These are phyloP conservation scores for Drosophila tanythrix DNA, from an alignment of 2,888 invertebrate genomes.

Conservation along the genomic window DNA sequence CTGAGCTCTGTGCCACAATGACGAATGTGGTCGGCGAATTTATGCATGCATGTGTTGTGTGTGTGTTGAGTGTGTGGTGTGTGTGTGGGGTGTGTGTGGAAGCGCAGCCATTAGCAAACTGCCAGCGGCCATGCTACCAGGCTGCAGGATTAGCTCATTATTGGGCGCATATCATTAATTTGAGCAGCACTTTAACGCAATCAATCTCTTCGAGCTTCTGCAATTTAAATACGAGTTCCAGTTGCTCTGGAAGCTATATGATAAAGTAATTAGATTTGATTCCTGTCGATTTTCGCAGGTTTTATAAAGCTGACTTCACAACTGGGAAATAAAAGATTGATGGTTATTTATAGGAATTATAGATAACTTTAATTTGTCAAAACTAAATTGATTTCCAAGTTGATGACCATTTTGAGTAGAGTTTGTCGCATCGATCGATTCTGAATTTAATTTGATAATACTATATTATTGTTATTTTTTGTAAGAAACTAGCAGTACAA, in stretches of 20 bases:
- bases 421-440: not conserved
- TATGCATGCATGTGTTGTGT: slow-evolving; percentile 15
- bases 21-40: not conserved
- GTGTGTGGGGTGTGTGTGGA: slow-evolving; percentile 18
- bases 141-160: slow-evolving; percentile 40
- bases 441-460: not conserved
- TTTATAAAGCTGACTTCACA: not conserved
- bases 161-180: slow-evolving; percentile 3
- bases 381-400: not conserved
- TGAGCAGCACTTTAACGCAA: not conserved
- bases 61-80: slow-evolving; percentile 25
- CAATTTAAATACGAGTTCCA: not conserved
- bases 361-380: not conserved
- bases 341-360: not conserved
- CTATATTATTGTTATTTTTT: not conserved
- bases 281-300: not conserved
- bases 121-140: slow-evolving; percentile 42
- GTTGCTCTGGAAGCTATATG: no score
- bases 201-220: not conserved
- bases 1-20: slow-evolving; percentile 26
- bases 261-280: not conserved
- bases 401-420: not conserved
- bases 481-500: not conserved
- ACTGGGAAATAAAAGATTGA: not conserved
- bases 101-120: slow-evolving; percentile 43